Evolutionary conservation across 2,888 invertebrate species (phyloP).

Genomic region (Eucriotettix oculatus): DNA sequence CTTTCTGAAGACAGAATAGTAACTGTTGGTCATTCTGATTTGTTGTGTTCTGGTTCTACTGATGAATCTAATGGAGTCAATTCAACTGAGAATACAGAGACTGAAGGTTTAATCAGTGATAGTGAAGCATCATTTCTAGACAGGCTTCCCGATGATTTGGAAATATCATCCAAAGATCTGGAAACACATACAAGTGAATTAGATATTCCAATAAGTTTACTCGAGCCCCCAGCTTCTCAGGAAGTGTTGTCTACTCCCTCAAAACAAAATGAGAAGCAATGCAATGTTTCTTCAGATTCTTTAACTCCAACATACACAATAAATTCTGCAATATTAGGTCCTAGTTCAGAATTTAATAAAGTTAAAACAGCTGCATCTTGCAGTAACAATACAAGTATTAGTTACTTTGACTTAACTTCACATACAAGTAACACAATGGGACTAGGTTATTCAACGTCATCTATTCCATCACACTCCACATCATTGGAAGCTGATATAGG

Average conservation of each 20-base stretch:
- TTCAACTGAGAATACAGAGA: neutral
- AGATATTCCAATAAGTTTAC: neutral
- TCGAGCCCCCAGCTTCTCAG: neutral
- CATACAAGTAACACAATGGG: neutral
- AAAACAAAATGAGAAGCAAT: neutral
- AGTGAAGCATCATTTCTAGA: constrained; percentile 35
- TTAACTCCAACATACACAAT: neutral
- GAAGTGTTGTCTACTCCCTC: neutral
- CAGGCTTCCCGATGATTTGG: constrained; percentile 26
- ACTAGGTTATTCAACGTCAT: neutral
- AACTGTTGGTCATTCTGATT: neutral
- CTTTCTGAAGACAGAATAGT: constrained; percentile 36
- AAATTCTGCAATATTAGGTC: neutral
- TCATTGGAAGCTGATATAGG: constrained; percentile 3
- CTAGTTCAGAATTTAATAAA: neutral
- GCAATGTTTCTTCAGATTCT: too few relatives aligned
- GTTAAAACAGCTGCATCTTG: too few relatives aligned
- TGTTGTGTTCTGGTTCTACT: constrained; percentile 21
- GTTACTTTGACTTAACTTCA: neutral
- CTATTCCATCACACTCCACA: neutral
- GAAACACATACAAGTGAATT: neutral
- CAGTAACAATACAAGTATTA: neutral
- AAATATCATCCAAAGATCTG: constrained; percentile 11
- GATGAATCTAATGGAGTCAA: constrained; percentile 16
- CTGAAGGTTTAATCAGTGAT: constrained; percentile 24